Percentiles rank a stretch among this genome's conserved stretches.
Conservation (phyloP, 1,140 invertebrate species). For the Tenebrio molitor region DNA sequence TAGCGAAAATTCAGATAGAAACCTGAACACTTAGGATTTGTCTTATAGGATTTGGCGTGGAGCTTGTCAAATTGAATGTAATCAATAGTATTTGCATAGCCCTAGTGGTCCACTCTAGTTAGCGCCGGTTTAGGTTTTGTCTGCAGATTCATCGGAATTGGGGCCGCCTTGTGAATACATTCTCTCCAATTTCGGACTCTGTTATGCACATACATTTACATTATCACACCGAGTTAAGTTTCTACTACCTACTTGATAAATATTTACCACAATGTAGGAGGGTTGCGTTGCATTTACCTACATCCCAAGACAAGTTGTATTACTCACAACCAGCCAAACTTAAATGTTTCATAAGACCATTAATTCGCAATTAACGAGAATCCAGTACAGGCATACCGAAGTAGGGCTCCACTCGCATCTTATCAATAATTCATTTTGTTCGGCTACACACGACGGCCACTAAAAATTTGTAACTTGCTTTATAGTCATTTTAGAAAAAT, state of each 20-base stretch:
- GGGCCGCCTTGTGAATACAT: constrained; percentile 38
- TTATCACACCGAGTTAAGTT: constrained; percentile 42
- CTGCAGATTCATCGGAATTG: constrained; percentile 37
- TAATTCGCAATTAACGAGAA: constrained; percentile 31
- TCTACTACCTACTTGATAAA: constrained; percentile 40
- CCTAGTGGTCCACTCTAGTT: constrained; percentile 39
- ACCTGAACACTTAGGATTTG: constrained; percentile 40
- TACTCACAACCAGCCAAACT: constrained; percentile 15
- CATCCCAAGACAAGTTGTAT: constrained; percentile 12
- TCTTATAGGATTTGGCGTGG: constrained; percentile 28
- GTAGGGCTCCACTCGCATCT: not conserved
- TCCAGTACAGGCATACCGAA: constrained; percentile 12
- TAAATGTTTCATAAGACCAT: constrained; percentile 16
- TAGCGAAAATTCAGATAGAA: constrained; percentile 37
- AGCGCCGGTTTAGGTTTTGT: constrained; percentile 42
- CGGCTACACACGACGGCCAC: too few relatives aligned
- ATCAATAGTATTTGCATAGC: constrained; percentile 46
- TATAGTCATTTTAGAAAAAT: too few relatives aligned
- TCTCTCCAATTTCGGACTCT: constrained; percentile 39
- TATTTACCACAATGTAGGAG: constrained; percentile 37
- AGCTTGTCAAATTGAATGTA: constrained; percentile 38
- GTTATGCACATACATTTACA: constrained; percentile 47
- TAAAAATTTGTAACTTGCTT: too few relatives aligned
- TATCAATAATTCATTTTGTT: constrained; percentile 18
- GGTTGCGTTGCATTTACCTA: constrained; percentile 28